Conservation (phyloP, 2,113 vertebrate species). For the Theropithecus gelada region DNA sequence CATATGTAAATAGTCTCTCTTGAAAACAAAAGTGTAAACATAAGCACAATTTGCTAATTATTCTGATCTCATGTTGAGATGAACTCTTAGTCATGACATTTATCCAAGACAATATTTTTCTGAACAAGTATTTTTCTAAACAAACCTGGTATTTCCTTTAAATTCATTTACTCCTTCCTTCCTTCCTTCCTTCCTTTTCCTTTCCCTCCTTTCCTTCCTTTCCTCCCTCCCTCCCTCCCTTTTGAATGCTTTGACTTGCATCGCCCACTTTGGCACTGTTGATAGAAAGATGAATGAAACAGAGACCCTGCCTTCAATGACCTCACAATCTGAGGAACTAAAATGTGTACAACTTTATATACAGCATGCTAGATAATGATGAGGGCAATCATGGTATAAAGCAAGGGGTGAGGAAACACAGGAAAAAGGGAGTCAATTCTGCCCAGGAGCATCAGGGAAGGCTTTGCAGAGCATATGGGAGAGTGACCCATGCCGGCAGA, state of each 20-base stretch:
- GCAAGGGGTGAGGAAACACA: background rate
- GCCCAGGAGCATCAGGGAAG: background rate
- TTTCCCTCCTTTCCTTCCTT: too few species aligned
- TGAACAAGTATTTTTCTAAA: background rate
- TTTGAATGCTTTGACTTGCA: background rate
- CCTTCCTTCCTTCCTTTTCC: too few species aligned
- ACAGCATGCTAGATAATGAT: background rate
- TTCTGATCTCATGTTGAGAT: background rate
- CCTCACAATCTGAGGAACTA: background rate
- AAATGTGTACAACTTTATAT: background rate
- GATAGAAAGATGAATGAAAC: background rate
- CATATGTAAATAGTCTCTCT: slow-evolving; percentile 23
- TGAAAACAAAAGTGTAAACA: background rate
- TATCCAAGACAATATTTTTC: background rate
- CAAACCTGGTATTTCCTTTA: background rate
- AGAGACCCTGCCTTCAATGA: background rate
- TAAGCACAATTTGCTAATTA: background rate
- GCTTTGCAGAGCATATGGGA: background rate
- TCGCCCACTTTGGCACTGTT: background rate
- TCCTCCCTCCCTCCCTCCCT: background rate
- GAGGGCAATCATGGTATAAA: background rate
- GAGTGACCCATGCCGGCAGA: background rate
- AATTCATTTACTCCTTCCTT: background rate
- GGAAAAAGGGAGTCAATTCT: background rate
- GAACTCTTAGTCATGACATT: background rate